These are phyloP conservation scores for Mimas tiliae DNA, from an alignment of 2,888 invertebrate species.

Conservation along the genomic window DNA sequence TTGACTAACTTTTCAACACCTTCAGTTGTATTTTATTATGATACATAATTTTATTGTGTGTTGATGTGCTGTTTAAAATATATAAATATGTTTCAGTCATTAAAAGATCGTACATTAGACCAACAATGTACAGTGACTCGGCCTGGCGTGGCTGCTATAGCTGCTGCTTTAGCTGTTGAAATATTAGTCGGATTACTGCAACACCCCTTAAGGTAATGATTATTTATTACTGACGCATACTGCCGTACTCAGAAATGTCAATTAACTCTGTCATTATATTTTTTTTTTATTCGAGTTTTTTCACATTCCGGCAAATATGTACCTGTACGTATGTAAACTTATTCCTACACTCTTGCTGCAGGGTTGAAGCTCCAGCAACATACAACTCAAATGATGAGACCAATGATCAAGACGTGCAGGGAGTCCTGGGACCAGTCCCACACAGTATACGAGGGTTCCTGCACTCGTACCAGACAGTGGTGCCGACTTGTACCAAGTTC, in stretches of 20 bases:
- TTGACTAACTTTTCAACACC: too few relatives aligned
- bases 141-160: conserved; percentile 96
- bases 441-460: conserved; percentile 97
- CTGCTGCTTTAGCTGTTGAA: conserved; percentile 96
- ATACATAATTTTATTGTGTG: neutral
- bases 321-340: neutral
- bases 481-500: conserved; percentile 94
- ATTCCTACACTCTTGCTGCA: conserved; percentile 44
- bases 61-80: neutral
- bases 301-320: too few relatives aligned
- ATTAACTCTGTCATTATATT: too few relatives aligned
- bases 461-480: conserved; percentile 90
- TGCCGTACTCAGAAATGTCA: too few relatives aligned
- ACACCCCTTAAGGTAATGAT: conserved; percentile 88
- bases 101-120: conserved; percentile 95
- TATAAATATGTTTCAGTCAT: conserved; percentile 85
- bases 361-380: conserved; percentile 87
- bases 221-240: neutral
- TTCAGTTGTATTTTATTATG: too few relatives aligned
- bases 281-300: too few relatives aligned
- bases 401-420: conserved; percentile 71
- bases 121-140: conserved; percentile 99
- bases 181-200: conserved; percentile 93
- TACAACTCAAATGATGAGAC: conserved; percentile 74
- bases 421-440: conserved; percentile 92